Percentiles rank a stretch among this genome's conserved stretches.
Evolutionary conservation across 2,797 vertebrate genomes (phyloP).

Genomic region (Sternotherus odoratus): DNA sequence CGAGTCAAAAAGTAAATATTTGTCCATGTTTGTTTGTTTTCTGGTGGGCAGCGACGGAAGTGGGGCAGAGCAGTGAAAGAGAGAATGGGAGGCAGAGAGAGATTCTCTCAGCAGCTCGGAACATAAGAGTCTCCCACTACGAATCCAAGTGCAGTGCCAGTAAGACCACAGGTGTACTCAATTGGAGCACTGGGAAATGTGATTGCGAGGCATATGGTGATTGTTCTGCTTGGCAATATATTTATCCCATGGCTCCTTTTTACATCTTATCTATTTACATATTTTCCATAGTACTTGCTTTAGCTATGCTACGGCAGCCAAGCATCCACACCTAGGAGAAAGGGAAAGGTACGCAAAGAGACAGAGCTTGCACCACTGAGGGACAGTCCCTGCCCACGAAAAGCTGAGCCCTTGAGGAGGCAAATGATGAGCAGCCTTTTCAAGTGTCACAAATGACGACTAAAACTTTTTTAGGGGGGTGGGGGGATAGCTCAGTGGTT

Average conservation of each 20-base stretch:
- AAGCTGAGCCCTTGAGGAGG: not conserved
- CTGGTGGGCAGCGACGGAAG: not conserved
- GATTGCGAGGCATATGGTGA: not conserved
- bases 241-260: not conserved
- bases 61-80: too few species aligned
- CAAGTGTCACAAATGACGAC: not conserved
- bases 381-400: not conserved
- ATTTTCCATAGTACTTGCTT: not conserved
- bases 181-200: not conserved
- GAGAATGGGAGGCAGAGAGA: not conserved
- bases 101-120: not conserved
- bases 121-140: not conserved
- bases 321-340: not conserved
- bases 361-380: not conserved
- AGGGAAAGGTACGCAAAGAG: not conserved
- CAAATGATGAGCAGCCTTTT: not conserved
- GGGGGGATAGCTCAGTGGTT: too few species aligned
- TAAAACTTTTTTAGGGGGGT: too few species aligned
- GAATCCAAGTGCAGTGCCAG: not conserved
- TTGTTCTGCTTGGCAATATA: not conserved
- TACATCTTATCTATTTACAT: not conserved
- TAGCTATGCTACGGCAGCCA: not conserved
- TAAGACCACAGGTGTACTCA: not conserved
- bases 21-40: not conserved
- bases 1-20: not conserved